Conservation (phyloP, 2,888 invertebrate genomes). For the Epinotia nisella region DNA sequence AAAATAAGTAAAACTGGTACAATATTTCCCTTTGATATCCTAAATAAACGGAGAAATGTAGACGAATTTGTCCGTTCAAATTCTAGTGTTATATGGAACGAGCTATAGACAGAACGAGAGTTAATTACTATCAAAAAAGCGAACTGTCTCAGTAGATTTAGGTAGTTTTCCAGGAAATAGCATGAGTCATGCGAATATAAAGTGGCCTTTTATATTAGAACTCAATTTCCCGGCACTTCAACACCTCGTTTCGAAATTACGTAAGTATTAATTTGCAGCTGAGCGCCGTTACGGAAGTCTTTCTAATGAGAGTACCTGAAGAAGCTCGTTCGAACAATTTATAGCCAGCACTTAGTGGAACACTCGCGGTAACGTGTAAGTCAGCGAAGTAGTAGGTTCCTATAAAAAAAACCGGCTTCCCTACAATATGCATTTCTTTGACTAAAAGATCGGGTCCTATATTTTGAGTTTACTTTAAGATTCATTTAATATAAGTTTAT, state of each 20-base stretch:
- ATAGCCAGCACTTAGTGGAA: conserved; percentile 75
- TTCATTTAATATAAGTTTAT: no score
- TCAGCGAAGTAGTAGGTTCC: conserved; percentile 61
- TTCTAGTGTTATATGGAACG: no score
- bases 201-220: not conserved
- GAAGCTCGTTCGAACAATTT: conserved; percentile 70
- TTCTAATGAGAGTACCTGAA: conserved; percentile 74
- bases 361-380: conserved; percentile 53
- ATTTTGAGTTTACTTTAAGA: no score
- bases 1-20: no score
- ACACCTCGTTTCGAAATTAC: conserved; percentile 9
- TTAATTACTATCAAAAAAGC: not conserved
- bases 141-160: not conserved
- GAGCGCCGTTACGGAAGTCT: conserved; percentile 60
- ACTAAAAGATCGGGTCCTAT: not conserved
- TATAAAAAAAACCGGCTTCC: conserved; percentile 57
- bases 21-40: no score
- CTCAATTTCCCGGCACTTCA: conserved; percentile 9
- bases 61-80: no score
- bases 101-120: not conserved
- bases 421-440: conserved; percentile 45
- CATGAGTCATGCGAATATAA: conserved; percentile 1
- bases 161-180: not conserved
- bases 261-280: conserved; percentile 47
- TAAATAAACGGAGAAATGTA: no score